phyloP scores from a whole-genome alignment of 2,888 invertebrate genomes.

The Iselma pallidipennis region DNA sequence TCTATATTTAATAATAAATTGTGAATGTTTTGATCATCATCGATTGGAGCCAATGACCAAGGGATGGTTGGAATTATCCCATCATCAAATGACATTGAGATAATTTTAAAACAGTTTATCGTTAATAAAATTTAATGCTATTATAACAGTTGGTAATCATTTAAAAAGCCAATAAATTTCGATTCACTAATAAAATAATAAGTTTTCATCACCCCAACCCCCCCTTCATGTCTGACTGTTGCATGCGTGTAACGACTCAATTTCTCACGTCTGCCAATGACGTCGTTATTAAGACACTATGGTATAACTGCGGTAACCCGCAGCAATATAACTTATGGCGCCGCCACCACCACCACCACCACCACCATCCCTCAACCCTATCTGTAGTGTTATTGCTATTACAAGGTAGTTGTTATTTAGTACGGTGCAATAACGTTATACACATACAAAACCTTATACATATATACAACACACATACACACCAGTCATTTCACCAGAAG shows the following conservation, averaged over 20 bases:
- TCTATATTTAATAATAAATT: not conserved
- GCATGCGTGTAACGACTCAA: constrained; percentile 44
- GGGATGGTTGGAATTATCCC: not conserved
- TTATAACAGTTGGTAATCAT: too few species aligned
- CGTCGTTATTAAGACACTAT: constrained; percentile 41
- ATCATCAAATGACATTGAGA: too few species aligned
- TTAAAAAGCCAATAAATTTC: too few species aligned
- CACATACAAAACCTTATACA: constrained; percentile 25
- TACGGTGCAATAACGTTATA: constrained; percentile 49
- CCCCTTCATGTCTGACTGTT: constrained; percentile 14
- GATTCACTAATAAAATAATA: too few species aligned
- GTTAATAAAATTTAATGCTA: too few species aligned
- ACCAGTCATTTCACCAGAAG: constrained; percentile 45
- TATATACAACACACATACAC: constrained; percentile 17
- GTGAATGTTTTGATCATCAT: not conserved
- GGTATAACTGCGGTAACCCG: constrained; percentile 27
- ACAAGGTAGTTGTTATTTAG: constrained; percentile 40
- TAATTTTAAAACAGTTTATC: too few species aligned
- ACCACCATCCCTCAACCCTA: constrained; percentile 19
- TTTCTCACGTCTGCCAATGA: constrained; percentile 42
- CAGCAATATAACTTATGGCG: constrained; percentile 28
- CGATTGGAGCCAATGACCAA: too few species aligned
- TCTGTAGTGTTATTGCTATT: constrained; percentile 25
- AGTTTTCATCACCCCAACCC: not conserved
- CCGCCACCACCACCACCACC: constrained; percentile 7